A percentile compares a stretch with the other conserved stretches of the same genome.
Conservation (phyloP, 2,113 vertebrate genomes). For the Psilopogon haemacephalus region DNA sequence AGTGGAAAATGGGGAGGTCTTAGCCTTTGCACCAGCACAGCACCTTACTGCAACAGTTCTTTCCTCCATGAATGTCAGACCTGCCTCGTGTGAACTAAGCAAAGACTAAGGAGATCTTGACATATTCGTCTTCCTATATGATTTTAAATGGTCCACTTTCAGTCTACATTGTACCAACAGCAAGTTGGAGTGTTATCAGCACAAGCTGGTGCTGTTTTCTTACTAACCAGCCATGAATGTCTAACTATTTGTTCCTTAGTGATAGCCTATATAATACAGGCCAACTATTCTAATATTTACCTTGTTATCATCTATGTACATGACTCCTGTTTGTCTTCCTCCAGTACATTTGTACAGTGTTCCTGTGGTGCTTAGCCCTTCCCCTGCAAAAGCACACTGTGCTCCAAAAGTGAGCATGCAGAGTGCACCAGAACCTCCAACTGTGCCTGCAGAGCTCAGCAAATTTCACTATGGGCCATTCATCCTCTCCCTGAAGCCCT, state of each 20-base stretch:
- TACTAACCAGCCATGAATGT: slow-evolving; percentile 2
- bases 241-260: slow-evolving; percentile 41
- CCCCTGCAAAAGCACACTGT: neutral
- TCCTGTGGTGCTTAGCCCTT: slow-evolving; percentile 2
- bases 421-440: neutral
- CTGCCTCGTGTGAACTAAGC: fast-evolving
- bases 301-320: slow-evolving; percentile 61
- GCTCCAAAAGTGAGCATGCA: neutral
- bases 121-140: neutral
- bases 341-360: slow-evolving; percentile 49
- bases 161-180: neutral
- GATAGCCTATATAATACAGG: slow-evolving; percentile 35
- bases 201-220: slow-evolving; percentile 28
- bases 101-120: neutral
- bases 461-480: neutral
- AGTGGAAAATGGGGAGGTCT: neutral
- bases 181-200: slow-evolving; percentile 28
- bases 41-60: fast-evolving
- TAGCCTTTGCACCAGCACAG: neutral
- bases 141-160: neutral
- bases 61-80: neutral
- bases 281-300: slow-evolving; percentile 61
- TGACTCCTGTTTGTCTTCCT: slow-evolving; percentile 70
- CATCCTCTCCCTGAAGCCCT: neutral
- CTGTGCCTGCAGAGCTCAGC: neutral